Conservation (phyloP, 2,888 invertebrate species). For the Trissonchulus sp. region DNA sequence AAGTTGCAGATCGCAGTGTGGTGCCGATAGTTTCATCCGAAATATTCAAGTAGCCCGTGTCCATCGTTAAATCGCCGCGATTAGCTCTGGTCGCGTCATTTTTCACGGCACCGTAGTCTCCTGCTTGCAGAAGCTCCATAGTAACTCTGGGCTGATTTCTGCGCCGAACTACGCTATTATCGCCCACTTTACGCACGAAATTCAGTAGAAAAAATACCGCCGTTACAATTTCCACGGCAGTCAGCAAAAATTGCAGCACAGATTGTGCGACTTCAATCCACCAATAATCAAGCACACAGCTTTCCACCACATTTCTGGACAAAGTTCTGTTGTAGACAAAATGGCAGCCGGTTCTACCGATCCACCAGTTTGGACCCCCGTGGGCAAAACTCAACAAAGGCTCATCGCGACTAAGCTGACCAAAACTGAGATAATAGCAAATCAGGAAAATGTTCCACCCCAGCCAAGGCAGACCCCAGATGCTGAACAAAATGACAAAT, state of each 20-base stretch:
- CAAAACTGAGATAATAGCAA: conserved; percentile 81
- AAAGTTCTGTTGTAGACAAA: not conserved
- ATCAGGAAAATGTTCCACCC: conserved; percentile 89
- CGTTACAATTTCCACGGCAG: not conserved
- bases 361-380: conserved; percentile 21
- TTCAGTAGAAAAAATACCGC: not conserved
- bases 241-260: not conserved
- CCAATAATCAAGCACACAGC: not conserved
- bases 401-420: not conserved
- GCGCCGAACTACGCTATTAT: not conserved
- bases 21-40: not conserved
- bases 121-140: not conserved
- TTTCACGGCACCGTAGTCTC: not conserved
- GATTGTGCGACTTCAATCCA: not conserved
- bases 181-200: not conserved
- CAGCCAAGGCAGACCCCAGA: conserved; percentile 84
- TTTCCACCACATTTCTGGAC: not conserved
- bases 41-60: conserved; percentile 22
- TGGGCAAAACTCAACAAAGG: conserved; percentile 22
- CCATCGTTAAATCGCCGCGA: not conserved
- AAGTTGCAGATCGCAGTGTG: no score
- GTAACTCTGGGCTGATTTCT: conserved; percentile 15
- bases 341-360: not conserved
- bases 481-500: conserved; percentile 67
- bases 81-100: not conserved